Percentiles rank a stretch among this genome's conserved stretches.
Evolutionary conservation across 1,140 invertebrate species (phyloP).

Genomic region (Harpegnathos saltator): DNA sequence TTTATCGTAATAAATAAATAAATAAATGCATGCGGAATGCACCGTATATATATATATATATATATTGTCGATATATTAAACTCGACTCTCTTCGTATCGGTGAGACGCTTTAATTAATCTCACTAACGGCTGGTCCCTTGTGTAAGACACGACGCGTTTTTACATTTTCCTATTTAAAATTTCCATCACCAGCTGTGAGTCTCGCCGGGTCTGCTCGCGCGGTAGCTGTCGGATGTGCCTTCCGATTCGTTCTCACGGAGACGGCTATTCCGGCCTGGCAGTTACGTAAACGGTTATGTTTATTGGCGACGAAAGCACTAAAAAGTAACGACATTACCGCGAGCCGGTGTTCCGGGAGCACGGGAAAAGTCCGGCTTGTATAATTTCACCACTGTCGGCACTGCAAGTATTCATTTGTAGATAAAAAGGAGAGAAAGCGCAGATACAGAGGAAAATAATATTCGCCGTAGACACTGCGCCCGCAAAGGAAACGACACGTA

Average conservation of each 20-base stretch:
- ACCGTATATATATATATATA: no score
- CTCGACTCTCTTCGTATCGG: no score
- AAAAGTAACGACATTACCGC: slow-evolving; percentile 69
- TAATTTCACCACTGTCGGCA: slow-evolving; percentile 47
- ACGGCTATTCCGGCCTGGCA: slow-evolving; percentile 51
- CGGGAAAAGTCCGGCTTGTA: slow-evolving; percentile 22
- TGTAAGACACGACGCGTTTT: no score
- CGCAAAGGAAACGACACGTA: slow-evolving; percentile 25
- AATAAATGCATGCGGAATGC: no score
- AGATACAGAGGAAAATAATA: background rate
- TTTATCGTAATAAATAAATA: no score
- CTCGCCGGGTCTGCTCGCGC: background rate
- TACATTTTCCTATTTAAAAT: background rate
- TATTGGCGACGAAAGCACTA: slow-evolving; percentile 63
- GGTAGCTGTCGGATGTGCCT: slow-evolving; percentile 7
- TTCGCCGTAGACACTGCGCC: background rate
- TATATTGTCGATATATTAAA: no score
- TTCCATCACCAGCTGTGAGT: background rate
- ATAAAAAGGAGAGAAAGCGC: slow-evolving; percentile 46
- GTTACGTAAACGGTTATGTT: slow-evolving; percentile 76
- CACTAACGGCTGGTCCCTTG: no score
- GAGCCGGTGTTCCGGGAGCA: slow-evolving; percentile 55
- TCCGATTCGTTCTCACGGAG: slow-evolving; percentile 40
- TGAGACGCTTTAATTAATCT: no score
- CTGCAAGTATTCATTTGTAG: slow-evolving; percentile 42